phyloP scores from a whole-genome alignment of 2,888 invertebrate genomes.

The Dastarcus helophoroides region DNA sequence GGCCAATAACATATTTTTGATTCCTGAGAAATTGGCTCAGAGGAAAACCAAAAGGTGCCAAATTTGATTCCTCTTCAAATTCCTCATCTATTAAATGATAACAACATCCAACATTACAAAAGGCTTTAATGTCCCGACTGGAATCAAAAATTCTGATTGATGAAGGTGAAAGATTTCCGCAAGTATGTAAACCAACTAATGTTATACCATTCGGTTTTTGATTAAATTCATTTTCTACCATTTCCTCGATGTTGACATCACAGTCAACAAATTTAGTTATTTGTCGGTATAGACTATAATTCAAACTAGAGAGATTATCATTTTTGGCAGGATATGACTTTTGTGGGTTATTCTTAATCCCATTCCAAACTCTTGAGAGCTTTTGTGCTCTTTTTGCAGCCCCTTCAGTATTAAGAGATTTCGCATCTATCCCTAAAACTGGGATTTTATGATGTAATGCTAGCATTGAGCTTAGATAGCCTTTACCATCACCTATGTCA shows the following conservation, averaged over 20 bases:
- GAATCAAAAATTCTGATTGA: constrained; percentile 56
- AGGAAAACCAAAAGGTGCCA: constrained; percentile 47
- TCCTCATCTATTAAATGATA: constrained; percentile 68
- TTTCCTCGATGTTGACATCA: constrained; percentile 41
- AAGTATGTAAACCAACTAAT: constrained; percentile 74
- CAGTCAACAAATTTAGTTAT: constrained; percentile 49
- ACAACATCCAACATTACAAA: constrained; percentile 83
- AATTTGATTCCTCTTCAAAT: constrained; percentile 23
- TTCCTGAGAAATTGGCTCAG: constrained; percentile 49
- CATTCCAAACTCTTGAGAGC: constrained; percentile 35
- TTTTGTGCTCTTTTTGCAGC: constrained; percentile 47
- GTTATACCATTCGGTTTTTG: constrained; percentile 37
- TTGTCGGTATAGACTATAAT: constrained; percentile 44
- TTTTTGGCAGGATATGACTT: constrained; percentile 15
- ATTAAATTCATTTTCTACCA: constrained; percentile 43
- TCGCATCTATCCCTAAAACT: constrained; percentile 75
- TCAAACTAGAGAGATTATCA: constrained; percentile 15
- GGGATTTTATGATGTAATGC: constrained; percentile 57
- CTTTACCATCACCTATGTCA: constrained; percentile 85
- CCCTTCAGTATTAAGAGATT: constrained; percentile 51
- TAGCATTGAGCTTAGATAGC: constrained; percentile 68
- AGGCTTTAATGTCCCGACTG: constrained; percentile 42
- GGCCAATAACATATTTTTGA: constrained; percentile 44
- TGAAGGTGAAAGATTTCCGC: constrained; percentile 70
- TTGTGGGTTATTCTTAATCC: constrained; percentile 19